Conservation (phyloP, 2,888 invertebrate species). For the Synergus umbraculus region DNA sequence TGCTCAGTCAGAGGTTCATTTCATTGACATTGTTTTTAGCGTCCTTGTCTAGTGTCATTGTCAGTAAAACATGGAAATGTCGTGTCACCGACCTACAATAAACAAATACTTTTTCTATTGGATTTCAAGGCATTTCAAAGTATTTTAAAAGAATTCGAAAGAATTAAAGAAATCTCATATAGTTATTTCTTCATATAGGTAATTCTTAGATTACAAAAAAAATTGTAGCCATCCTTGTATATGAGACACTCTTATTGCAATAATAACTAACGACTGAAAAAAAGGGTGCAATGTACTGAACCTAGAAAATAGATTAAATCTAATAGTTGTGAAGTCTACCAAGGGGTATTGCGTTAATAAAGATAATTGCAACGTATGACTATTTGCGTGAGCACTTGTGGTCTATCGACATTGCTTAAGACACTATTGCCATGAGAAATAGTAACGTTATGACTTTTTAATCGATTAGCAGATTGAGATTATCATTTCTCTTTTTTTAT, state of each 20-base stretch:
- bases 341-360: conserved; percentile 43
- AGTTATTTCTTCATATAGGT: no score
- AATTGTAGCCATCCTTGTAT: background rate
- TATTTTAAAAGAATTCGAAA: background rate
- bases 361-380: conserved; percentile 22
- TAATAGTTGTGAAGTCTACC: conserved; percentile 46
- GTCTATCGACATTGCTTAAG: conserved; percentile 44
- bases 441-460: conserved; percentile 35
- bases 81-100: background rate
- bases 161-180: background rate
- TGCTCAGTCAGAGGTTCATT: conserved; percentile 2
- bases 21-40: conserved; percentile 21
- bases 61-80: background rate
- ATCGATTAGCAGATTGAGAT: conserved; percentile 39
- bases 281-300: background rate
- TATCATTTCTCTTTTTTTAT: background rate
- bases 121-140: background rate
- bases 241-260: background rate
- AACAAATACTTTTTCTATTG: background rate
- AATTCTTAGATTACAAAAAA: background rate
- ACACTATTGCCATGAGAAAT: background rate
- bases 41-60: conserved; percentile 10
- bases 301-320: conserved; percentile 48
- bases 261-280: background rate
- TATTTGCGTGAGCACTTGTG: background rate